Percentiles rank a stretch among this genome's conserved stretches.
phyloP scores from a whole-genome alignment of 2,797 vertebrate species.

The Zenarchopterus dispar region DNA sequence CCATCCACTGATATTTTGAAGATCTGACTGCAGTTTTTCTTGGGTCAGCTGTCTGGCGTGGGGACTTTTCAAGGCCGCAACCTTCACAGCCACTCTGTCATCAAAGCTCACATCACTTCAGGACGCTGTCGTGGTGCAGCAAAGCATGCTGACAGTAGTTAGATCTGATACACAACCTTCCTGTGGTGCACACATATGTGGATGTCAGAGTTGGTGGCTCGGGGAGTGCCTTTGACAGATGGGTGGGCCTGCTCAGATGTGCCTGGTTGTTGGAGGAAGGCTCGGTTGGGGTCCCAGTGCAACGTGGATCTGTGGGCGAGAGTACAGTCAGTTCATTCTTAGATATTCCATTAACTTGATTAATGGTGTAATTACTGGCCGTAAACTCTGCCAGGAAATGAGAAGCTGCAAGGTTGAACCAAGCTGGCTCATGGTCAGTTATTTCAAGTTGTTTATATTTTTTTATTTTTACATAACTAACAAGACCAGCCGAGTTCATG shows the following conservation, averaged over 20 bases:
- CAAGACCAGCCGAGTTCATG: too few relatives aligned
- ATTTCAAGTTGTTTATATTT: too few relatives aligned
- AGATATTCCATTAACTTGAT: conserved; percentile 77
- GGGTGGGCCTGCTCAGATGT: conserved; percentile 14
- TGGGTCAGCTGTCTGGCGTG: conserved; percentile 8
- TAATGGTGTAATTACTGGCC: conserved; percentile 75
- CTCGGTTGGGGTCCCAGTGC: conserved; percentile 36
- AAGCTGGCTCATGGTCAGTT: not conserved
- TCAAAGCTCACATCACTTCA: conserved; percentile 14
- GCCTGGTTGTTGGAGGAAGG: conserved; percentile 37
- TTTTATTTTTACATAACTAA: too few relatives aligned
- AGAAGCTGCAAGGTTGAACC: conserved; percentile 28
- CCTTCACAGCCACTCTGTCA: conserved; percentile 24
- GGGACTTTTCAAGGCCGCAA: conserved; percentile 2
- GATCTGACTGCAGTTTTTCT: conserved; percentile 1
- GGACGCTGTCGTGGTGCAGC: conserved; percentile 11
- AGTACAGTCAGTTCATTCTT: conserved; percentile 62
- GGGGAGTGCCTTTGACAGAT: conserved; percentile 55
- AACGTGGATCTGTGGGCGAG: conserved; percentile 36
- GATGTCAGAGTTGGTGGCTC: conserved; percentile 37
- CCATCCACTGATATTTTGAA: conserved; percentile 13
- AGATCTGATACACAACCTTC: conserved; percentile 45
- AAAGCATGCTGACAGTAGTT: conserved; percentile 26
- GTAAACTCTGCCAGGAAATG: conserved; percentile 72
- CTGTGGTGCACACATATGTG: conserved; percentile 44